Percentiles rank a stretch among this genome's conserved stretches.
phyloP scores from a whole-genome alignment of 2,888 invertebrate species.

The Cryptosula pallasiana region DNA sequence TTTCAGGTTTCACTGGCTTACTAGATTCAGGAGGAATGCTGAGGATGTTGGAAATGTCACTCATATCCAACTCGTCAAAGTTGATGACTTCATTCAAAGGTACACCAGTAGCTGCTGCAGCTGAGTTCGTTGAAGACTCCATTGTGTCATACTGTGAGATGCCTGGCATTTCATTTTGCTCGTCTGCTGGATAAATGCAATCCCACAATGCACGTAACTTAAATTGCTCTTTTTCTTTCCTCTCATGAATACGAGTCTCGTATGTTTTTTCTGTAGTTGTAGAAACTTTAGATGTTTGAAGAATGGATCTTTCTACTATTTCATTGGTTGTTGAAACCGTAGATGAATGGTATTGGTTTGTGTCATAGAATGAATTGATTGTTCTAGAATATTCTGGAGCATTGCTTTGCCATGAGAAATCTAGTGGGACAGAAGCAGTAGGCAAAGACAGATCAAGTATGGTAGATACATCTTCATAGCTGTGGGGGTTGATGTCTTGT shows the following conservation, averaged over 20 bases:
- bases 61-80: constrained; percentile 16
- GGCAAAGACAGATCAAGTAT: constrained; percentile 3
- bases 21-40: not conserved
- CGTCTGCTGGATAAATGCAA: constrained; percentile 12
- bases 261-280: not conserved
- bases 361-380: too few species aligned
- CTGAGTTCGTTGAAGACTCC: not conserved
- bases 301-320: not conserved
- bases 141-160: not conserved
- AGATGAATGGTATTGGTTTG: not conserved
- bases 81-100: not conserved
- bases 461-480: not conserved
- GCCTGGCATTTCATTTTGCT: not conserved
- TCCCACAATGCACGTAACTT: not conserved
- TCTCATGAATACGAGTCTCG: not conserved
- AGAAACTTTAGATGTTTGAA: not conserved
- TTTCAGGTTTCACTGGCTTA: not conserved
- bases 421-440: not conserved
- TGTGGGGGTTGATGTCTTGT: not conserved
- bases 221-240: not conserved
- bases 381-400: not conserved
- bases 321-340: not conserved
- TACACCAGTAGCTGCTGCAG: not conserved
- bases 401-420: not conserved
- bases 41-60: constrained; percentile 15